These are phyloP conservation scores for Hydractinia symbiolongicarpus DNA, from an alignment of 30 jellyfish, hydroid and myxozoan species.

Conservation along the genomic window DNA sequence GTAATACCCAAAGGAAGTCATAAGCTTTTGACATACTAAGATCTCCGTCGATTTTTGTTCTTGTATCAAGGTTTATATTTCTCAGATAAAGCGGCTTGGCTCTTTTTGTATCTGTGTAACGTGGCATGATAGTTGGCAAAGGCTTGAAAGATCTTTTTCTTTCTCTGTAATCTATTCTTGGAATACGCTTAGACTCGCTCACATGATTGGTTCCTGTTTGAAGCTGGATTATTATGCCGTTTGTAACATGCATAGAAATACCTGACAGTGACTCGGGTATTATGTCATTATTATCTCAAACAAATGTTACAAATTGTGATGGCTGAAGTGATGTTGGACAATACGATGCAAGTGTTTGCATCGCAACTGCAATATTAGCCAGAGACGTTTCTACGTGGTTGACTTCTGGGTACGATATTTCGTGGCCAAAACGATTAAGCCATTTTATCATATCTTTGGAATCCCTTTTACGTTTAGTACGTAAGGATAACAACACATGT, in stretches of 20 bases:
- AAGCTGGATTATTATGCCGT: conserved; percentile 18
- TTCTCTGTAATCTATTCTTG: no score
- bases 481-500: no score
- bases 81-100: no score
- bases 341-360: not conserved
- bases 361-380: not conserved
- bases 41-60: not conserved
- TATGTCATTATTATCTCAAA: conserved; percentile 7
- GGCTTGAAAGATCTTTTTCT: no score
- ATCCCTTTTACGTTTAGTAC: no score
- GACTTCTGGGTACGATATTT: not conserved
- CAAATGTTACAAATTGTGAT: conserved; percentile 10
- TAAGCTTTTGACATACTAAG: not conserved
- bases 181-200: no score
- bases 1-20: not conserved
- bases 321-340: not conserved
- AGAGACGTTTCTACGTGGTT: not conserved
- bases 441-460: no score
- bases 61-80: not conserved
- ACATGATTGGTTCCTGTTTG: no score
- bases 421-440: not conserved
- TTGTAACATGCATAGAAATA: conserved; percentile 6
- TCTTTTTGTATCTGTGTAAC: no score
- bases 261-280: conserved; percentile 20
- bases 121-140: no score